Base-by-base conservation (phyloP, 2,113 vertebrate species). In the Sphaerodactylus townsendi region DNA sequence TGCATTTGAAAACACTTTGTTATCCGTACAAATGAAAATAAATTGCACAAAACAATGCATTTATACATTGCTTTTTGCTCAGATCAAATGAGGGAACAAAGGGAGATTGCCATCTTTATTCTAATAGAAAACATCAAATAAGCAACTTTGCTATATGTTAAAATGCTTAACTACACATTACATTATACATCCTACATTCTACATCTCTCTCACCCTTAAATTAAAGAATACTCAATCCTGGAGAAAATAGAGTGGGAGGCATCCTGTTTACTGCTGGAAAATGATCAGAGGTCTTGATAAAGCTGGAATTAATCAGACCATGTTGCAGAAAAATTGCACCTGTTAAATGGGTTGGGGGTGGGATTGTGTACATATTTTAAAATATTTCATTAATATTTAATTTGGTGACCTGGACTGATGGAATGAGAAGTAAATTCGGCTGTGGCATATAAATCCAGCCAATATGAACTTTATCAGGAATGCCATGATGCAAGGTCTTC, bases 331-430 rank as follows among this genome's bases (percentile, higher is more conserved):
- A 78, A 62, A 78, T 53, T 87, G 48, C 73, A 87, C 64, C 62
- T 79, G 50, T 71, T 71, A 81, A 88, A 88, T 85, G 17, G 3
- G 8, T 77, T 85, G 72, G 82, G n/a, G 8, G 30, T 85, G 77
- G 28, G 10, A 3, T 64, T 80, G 30, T 81, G 13, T 85, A 78
- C 86, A n/a, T 35, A 92, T 92, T 91, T 87, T 69, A 92, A 87
- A 78, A 79, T 89, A 92, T 93, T 92, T 94, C 90, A 94, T 92
- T 94, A 94, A 93, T 92, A 90, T 79, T 86, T 92, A 92, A 92
- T 92, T 94, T 92, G 90, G 89, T 90, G 91, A 93, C 80, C 80
- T 86, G 78, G 88, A 89, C 89, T 88, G 85, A 56, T 88, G 86
- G 89, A 94, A 91, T 0, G 3, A 92, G 76, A 50, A 72, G 78